phyloP scores from a whole-genome alignment of 2,888 invertebrate species.

The Argyresthia goedartella region DNA sequence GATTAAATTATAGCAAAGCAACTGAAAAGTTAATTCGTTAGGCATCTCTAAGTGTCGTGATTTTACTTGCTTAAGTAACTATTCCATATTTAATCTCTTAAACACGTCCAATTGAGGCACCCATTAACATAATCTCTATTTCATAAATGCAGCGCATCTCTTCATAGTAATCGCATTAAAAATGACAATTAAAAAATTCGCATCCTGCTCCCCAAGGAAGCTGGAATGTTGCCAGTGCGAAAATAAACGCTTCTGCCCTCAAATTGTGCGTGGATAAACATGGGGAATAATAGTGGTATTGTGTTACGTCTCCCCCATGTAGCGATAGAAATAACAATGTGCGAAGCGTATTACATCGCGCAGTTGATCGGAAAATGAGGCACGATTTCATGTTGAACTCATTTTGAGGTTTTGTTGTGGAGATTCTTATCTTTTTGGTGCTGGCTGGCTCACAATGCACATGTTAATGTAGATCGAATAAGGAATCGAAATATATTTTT shows the following conservation, averaged over 20 bases:
- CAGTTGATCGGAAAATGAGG: conserved; percentile 25
- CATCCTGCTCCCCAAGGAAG: conserved; percentile 1
- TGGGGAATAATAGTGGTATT: conserved; percentile 57
- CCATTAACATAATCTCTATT: conserved; percentile 10
- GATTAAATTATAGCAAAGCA: too few species aligned
- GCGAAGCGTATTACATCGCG: conserved; percentile 14
- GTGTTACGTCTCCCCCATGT: conserved; percentile 34
- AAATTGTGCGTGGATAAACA: conserved; percentile 69
- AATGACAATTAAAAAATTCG: conserved; percentile 10
- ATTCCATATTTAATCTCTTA: too few species aligned
- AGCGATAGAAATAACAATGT: conserved; percentile 10
- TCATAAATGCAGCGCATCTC: conserved; percentile 8
- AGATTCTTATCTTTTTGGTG: neutral
- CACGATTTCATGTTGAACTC: conserved; percentile 12
- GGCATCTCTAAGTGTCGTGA: too few species aligned
- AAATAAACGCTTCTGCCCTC: conserved; percentile 48
- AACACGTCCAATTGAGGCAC: too few species aligned
- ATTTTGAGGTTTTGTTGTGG: neutral
- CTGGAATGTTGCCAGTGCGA: conserved; percentile 48
- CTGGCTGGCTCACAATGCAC: neutral
- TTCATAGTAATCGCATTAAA: conserved; percentile 38
- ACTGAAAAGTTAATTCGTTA: too few species aligned
- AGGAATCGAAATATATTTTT: too few species aligned
- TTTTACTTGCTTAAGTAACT: too few species aligned
- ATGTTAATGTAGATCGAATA: too few species aligned